These are phyloP conservation scores for Cettia cetti DNA, from an alignment of 2,113 vertebrate species.

Conservation along the genomic window DNA sequence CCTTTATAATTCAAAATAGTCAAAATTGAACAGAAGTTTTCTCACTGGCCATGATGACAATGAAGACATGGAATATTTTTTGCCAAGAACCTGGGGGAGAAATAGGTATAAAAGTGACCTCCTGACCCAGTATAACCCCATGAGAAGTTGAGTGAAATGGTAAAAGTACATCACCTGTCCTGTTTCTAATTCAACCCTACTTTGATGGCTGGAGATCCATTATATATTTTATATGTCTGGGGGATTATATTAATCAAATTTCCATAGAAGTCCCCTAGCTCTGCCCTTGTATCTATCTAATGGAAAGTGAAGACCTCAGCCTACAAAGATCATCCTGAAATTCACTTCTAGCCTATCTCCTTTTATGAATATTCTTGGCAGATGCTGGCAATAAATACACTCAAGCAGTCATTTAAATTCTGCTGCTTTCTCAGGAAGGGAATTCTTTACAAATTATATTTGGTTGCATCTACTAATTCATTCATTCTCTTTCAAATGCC, in stretches of 20 bases:
- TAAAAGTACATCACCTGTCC: background rate
- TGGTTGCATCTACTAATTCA: constrained; percentile 7
- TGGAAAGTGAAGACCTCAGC: background rate
- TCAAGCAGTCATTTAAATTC: constrained; percentile 27
- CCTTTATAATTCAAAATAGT: background rate
- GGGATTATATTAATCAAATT: background rate
- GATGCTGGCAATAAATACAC: background rate
- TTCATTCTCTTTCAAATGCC: constrained; percentile 26
- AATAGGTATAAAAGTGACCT: background rate
- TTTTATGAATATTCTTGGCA: constrained; percentile 5
- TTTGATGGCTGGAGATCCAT: background rate
- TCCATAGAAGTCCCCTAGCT: background rate
- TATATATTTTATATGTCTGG: background rate
- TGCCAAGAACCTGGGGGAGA: background rate
- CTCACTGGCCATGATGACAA: background rate
- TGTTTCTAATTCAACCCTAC: background rate
- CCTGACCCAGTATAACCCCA: background rate
- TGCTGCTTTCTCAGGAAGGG: background rate
- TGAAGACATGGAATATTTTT: background rate
- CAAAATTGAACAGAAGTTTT: background rate
- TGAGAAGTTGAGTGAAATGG: background rate
- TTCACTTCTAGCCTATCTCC: background rate
- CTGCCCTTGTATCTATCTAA: background rate
- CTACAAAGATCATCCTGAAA: background rate
- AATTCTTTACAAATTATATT: constrained; percentile 10